Evolutionary conservation across 2,113 vertebrate genomes (phyloP).

Genomic region (Hystrix cristata): DNA sequence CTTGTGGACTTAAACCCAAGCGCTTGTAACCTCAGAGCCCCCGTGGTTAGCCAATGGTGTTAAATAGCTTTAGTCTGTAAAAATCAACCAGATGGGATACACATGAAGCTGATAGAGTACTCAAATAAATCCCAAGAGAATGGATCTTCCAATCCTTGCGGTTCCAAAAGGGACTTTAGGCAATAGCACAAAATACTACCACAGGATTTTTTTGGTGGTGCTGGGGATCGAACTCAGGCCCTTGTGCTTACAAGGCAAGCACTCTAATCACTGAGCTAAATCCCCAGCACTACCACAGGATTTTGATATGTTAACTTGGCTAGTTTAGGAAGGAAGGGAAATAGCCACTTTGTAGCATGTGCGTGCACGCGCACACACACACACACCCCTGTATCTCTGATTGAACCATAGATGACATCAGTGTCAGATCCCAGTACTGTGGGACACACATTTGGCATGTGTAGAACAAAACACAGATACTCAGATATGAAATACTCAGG

Average conservation of each 20-base stretch:
- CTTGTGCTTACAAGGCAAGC: background rate
- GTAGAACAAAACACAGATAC: background rate
- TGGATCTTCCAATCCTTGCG: background rate
- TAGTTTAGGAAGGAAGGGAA: background rate
- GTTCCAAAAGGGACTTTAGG: background rate
- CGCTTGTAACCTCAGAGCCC: background rate
- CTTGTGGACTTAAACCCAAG: background rate
- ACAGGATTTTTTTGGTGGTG: no score
- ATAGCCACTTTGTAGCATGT: background rate
- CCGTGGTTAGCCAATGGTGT: background rate
- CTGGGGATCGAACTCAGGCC: no score
- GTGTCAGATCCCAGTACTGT: background rate
- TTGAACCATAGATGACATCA: background rate
- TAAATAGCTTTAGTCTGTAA: background rate
- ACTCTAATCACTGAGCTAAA: no score
- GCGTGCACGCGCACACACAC: background rate
- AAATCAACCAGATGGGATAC: background rate
- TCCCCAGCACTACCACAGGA: background rate
- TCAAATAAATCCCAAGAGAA: background rate
- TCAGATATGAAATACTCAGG: background rate
- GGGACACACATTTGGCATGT: no score
- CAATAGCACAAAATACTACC: background rate
- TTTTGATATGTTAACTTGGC: background rate
- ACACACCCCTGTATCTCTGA: background rate
- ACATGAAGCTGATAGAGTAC: background rate